Base-by-base conservation (phyloP, 2,888 invertebrate genomes). In the Pegoplata infirma region DNA sequence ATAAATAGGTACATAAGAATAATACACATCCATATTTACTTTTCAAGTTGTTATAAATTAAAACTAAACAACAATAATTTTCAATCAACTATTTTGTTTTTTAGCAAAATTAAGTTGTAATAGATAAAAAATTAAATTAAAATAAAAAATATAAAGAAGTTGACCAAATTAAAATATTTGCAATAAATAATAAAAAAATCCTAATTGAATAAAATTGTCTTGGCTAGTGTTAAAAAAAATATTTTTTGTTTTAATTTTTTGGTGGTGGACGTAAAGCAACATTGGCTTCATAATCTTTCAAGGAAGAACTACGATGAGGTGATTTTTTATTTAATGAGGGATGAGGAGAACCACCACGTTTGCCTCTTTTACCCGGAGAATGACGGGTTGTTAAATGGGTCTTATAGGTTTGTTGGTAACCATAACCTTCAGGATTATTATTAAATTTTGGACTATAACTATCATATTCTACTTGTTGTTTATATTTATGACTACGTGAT, bases 371-470 rank as follows among this genome's bases (percentile, higher is more conserved):
- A 7, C 75, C 74, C 36, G 77, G 81, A 1, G 80, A 80, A 64
- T 83, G 84, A 2, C 84, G 83, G n/a, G 58, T 82, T 5, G 73
- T 47, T 23, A 83, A 8, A 16, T 83, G 82, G 12, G 80, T 69
- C 78, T 86, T 86, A 66, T 88, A 87, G 8, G 87, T 85, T 40
- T 89, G 88, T 80, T 89, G 89, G 28, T 89, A 89, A 59, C 89
- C 89, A 76, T 88, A 88, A 2, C 88, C 88, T 68, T 89, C 89
- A 6, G 89, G 89, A 82, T 89, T 89, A 44, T 89, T 88, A 58
- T 89, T 89, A 63, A 84, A 89, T 80, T 88, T 89, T 14, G 89
- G 89, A 79, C 84, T 89, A 63, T 89, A 89, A 59, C 88, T 89
- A 56, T 89, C 89, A 55, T 84, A 86, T 7, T 87, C 87, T 5